A percentile compares a stretch with the other conserved stretches of the same genome.
Conservation (phyloP, 2,888 invertebrate genomes). For the Apamea monoglypha region DNA sequence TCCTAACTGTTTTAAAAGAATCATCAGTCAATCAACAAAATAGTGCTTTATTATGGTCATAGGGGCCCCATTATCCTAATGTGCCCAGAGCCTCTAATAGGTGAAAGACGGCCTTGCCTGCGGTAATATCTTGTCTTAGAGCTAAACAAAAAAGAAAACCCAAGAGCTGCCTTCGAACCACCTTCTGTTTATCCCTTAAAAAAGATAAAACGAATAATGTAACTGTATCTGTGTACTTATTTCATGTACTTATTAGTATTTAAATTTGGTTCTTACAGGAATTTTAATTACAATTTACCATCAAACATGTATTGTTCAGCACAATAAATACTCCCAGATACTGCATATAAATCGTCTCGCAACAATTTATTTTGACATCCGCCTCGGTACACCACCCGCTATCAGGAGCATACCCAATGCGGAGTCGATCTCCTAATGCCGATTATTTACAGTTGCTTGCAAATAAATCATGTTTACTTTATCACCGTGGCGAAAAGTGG, state of each 20-base stretch:
- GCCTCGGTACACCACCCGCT: constrained; percentile 41
- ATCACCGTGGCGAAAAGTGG: constrained; percentile 70
- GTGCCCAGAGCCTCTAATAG: no score
- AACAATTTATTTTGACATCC: constrained; percentile 62
- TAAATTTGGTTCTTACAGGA: not conserved
- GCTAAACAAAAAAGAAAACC: not conserved
- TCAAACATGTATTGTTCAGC: constrained; percentile 30
- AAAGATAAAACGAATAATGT: not conserved
- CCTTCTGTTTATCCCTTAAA: not conserved
- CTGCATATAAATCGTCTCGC: constrained; percentile 42
- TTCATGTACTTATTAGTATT: not conserved
- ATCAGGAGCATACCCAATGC: constrained; percentile 53
- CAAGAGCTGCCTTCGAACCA: not conserved
- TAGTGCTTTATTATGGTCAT: no score
- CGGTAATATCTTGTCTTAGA: not conserved
- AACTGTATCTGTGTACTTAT: not conserved
- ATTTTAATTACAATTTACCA: constrained; percentile 35
- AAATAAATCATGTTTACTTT: constrained; percentile 66
- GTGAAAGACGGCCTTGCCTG: no score
- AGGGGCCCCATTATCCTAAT: no score
- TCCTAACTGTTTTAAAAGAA: no score
- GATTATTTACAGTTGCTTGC: constrained; percentile 66
- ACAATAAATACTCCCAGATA: constrained; percentile 41
- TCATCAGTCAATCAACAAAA: no score
- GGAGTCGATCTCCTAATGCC: constrained; percentile 58